A percentile compares a stretch with the other conserved stretches of the same genome.
These are phyloP conservation scores for Dromaius novaehollandiae DNA, from an alignment of 2,113 vertebrate species.

Conservation along the genomic window DNA sequence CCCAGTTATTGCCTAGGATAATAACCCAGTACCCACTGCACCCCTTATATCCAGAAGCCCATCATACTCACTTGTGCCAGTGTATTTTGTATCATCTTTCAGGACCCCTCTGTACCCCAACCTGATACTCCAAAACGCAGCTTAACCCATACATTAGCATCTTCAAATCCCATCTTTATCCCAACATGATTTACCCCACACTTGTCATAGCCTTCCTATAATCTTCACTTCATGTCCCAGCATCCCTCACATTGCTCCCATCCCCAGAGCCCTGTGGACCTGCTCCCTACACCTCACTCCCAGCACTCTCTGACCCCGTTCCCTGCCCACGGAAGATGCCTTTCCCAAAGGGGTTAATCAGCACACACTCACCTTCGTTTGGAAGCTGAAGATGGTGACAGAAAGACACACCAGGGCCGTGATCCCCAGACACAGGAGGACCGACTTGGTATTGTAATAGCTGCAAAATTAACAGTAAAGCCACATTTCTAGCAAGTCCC, in stretches of 20 bases:
- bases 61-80: accelerated
- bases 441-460: conserved; percentile 92
- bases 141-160: accelerated
- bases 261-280: neutral
- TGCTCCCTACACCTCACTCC: neutral
- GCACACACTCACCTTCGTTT: conserved; percentile 85
- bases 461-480: conserved; percentile 63
- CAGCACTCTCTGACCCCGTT: neutral
- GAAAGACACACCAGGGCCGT: conserved; percentile 89
- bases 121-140: neutral
- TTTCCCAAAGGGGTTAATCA: neutral
- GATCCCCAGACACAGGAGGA: conserved; percentile 91
- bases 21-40: accelerated
- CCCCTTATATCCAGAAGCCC: neutral
- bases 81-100: neutral
- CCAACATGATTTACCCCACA: neutral
- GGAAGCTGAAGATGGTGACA: conserved; percentile 92
- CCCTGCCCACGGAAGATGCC: accelerated
- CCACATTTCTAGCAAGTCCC: neutral
- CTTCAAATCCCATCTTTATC: neutral
- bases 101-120: neutral
- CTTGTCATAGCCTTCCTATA: neutral
- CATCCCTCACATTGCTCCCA: neutral
- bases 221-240: neutral
- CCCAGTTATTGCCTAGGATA: accelerated